Conservation (phyloP, 2,113 vertebrate genomes). For the Nothoprocta perdicaria region DNA sequence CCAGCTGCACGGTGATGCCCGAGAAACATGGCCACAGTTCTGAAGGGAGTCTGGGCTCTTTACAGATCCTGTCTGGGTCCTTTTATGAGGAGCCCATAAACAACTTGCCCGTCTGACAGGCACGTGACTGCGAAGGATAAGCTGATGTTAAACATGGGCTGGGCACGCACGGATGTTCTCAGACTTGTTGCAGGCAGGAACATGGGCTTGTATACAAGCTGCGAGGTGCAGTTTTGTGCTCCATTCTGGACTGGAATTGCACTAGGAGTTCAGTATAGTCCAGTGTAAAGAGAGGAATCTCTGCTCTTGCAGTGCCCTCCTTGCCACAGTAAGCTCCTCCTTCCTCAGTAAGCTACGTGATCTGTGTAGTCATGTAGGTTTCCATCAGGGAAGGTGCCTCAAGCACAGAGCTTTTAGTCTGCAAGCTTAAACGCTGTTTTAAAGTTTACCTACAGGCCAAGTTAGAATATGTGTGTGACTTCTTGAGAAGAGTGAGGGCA, state of each 20-base stretch:
- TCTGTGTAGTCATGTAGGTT: background rate
- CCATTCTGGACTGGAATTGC: background rate
- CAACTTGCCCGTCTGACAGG: background rate
- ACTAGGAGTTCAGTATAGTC: background rate
- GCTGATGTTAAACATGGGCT: background rate
- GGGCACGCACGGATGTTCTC: background rate
- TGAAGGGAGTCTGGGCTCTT: background rate
- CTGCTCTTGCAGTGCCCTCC: background rate
- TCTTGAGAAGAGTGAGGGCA: background rate
- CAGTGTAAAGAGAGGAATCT: background rate
- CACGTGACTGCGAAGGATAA: background rate
- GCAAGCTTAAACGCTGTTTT: background rate
- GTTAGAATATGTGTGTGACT: background rate
- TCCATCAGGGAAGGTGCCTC: background rate
- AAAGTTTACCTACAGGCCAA: background rate
- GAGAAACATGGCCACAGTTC: background rate
- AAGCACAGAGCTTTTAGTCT: background rate
- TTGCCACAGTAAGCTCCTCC: too few relatives aligned
- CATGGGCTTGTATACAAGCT: accelerated
- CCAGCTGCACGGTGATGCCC: background rate
- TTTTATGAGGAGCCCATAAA: background rate
- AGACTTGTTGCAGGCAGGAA: background rate
- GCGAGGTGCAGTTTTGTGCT: background rate
- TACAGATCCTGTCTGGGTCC: background rate
- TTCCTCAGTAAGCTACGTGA: background rate